Base-by-base conservation (phyloP, 2,888 invertebrate species). In the Lottia scabra region DNA sequence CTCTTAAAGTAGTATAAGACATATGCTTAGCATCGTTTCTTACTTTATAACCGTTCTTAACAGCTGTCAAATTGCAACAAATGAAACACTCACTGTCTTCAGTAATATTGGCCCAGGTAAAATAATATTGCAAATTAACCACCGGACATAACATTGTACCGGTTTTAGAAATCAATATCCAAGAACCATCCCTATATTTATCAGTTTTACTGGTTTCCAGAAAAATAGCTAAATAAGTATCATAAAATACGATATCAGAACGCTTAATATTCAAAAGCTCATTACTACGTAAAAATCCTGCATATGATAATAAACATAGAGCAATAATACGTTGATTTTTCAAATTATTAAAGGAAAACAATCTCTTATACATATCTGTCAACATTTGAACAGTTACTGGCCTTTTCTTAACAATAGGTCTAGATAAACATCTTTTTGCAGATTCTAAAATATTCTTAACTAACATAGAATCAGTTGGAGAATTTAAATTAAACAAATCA, bases 161-260 rank as follows among this genome's bases (percentile, higher is more conserved):
- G n/a, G 75, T 70, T 16, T 65, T 19, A 16, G 68, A 15, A 23
- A 72, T 68, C 0, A 63, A 26, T 15, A 70, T 23, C 72, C 70
- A 75, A 10, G 46, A 27, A 8, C 75, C 72, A 45, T 72, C 70
- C 38, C 75, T 70, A 62, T 75, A 75, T 12, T 62, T 48, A 63
- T 72, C 72, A 5, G 75, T 72, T n/a, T 75, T 75, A n/a, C 67
- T 70, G 10, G 48, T 62, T 45, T 75, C 70, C 64, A 75, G 72
- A 8, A 70, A 75, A 15, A 72, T 67, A 67, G 15, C 56, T 27
- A 72, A 67, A 38, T 72, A 38, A 44, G 62, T 12, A 15, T 43
- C 16, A 8, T 70, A 19, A 46, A 72, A 45, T 8, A 67, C 56
- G 10, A 75, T 70, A 45, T 72, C 70, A 23, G 65, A 70, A 12